Conservation (phyloP, 92 coral and sea anemone species). For the Desmophyllum pertusum region DNA sequence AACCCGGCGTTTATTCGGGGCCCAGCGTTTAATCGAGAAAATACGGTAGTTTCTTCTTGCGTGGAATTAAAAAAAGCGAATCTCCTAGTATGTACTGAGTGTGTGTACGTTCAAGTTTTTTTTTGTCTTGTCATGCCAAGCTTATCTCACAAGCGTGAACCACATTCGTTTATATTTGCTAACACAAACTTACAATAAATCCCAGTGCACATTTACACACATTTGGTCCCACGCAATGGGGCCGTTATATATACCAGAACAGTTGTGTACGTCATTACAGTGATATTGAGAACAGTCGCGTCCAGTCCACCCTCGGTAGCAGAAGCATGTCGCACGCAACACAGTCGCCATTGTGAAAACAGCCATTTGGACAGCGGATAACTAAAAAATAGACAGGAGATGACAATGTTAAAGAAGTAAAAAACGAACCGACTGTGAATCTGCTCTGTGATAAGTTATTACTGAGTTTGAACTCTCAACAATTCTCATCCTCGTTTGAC, state of each 20-base stretch:
- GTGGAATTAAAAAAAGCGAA: no score
- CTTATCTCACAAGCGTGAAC: neutral
- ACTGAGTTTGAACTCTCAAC: no score
- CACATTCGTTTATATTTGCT: no score
- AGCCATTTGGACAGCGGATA: slow-evolving; percentile 76
- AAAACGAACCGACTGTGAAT: neutral
- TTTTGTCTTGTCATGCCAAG: no score
- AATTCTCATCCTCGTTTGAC: no score
- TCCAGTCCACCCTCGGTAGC: slow-evolving; percentile 79
- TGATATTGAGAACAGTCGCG: slow-evolving; percentile 69
- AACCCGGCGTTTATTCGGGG: no score
- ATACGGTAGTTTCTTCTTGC: no score
- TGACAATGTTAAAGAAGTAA: no score
- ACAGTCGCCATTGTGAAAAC: slow-evolving; percentile 75
- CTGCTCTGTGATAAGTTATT: neutral
- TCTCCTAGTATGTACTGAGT: no score
- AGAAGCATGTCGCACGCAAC: slow-evolving; percentile 74
- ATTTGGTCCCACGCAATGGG: slow-evolving; percentile 72
- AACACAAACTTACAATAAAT: slow-evolving; percentile 48
- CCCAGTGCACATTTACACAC: slow-evolving; percentile 65
- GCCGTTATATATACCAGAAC: slow-evolving; percentile 69
- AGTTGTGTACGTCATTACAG: slow-evolving; percentile 67
- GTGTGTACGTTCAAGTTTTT: no score
- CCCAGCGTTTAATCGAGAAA: no score
- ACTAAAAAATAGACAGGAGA: slow-evolving; percentile 19